A percentile compares a stretch with the other conserved stretches of the same genome.
Evolutionary conservation across 1,140 invertebrate genomes (phyloP).

Genomic region (Brachionus angularis): DNA sequence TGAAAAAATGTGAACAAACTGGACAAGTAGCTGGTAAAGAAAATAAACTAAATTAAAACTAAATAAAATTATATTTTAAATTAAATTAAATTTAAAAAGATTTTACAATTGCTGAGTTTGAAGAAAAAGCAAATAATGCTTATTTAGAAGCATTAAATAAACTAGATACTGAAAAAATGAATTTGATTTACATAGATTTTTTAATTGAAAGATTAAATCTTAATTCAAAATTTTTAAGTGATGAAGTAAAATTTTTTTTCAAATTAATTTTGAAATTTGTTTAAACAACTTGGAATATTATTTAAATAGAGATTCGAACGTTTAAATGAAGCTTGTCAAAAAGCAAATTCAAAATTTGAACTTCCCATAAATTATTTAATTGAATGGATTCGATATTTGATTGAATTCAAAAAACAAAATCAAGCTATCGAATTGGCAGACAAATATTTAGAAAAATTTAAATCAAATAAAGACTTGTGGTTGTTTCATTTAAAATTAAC

Average conservation of each 20-base stretch:
- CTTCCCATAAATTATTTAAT: background rate
- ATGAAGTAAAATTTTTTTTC: slow-evolving; percentile 35
- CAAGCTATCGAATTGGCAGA: background rate
- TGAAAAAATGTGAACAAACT: slow-evolving; percentile 21
- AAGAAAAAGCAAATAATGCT: slow-evolving; percentile 15
- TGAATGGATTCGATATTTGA: slow-evolving; percentile 30
- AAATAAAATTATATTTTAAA: background rate
- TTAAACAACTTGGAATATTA: background rate
- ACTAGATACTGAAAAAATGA: slow-evolving; percentile 26
- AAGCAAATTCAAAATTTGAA: background rate
- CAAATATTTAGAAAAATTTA: background rate
- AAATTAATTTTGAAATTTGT: background rate
- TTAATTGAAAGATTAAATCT: slow-evolving; percentile 19
- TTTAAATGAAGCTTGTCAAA: slow-evolving; percentile 4
- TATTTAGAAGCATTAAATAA: background rate
- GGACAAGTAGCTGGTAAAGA: slow-evolving; percentile 24
- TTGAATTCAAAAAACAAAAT: background rate
- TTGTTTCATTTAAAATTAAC: slow-evolving; percentile 3
- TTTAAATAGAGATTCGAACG: slow-evolving; percentile 30
- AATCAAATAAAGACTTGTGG: slow-evolving; percentile 24
- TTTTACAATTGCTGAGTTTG: slow-evolving; percentile 31
- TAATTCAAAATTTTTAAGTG: slow-evolving; percentile 26
- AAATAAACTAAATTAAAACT: background rate
- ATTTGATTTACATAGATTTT: slow-evolving; percentile 29
- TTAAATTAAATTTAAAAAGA: background rate